These are phyloP conservation scores for Silvanus unidentatus DNA, from an alignment of 2,888 invertebrate genomes.

Conservation along the genomic window DNA sequence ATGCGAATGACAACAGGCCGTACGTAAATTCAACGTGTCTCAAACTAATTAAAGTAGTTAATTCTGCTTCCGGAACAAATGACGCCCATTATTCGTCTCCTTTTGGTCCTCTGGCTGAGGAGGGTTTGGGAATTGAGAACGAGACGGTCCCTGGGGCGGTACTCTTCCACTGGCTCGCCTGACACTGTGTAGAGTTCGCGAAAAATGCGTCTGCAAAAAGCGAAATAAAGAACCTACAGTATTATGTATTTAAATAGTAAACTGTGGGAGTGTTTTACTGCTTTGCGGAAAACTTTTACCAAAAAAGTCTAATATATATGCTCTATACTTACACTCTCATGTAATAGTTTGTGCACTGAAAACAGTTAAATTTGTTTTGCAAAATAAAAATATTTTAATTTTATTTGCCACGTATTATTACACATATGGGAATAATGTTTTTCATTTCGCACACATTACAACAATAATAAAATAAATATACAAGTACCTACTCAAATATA, in stretches of 20 bases:
- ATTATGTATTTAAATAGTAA: not conserved
- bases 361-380: too few species aligned
- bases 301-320: too few species aligned
- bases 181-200: slow-evolving; percentile 5
- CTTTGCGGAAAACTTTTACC: too few species aligned
- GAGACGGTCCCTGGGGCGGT: slow-evolving; percentile 29
- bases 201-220: slow-evolving; percentile 6
- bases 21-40: slow-evolving; percentile 48
- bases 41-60: slow-evolving; percentile 49
- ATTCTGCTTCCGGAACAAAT: slow-evolving; percentile 47
- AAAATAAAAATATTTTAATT: too few species aligned
- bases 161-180: slow-evolving; percentile 18
- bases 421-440: too few species aligned
- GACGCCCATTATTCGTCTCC: slow-evolving; percentile 44
- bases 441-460: too few species aligned
- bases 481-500: too few species aligned
- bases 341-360: too few species aligned
- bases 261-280: not conserved
- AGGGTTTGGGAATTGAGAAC: slow-evolving; percentile 19
- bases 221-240: not conserved
- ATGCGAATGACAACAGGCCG: slow-evolving; percentile 39
- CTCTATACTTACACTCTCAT: too few species aligned
- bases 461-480: too few species aligned
- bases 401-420: too few species aligned
- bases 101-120: slow-evolving; percentile 26